Evolutionary conservation across 2,113 vertebrate genomes (phyloP), one percentile per base, ranked within the genome.

Genomic region (Ivindomyrus marchei): DNA sequence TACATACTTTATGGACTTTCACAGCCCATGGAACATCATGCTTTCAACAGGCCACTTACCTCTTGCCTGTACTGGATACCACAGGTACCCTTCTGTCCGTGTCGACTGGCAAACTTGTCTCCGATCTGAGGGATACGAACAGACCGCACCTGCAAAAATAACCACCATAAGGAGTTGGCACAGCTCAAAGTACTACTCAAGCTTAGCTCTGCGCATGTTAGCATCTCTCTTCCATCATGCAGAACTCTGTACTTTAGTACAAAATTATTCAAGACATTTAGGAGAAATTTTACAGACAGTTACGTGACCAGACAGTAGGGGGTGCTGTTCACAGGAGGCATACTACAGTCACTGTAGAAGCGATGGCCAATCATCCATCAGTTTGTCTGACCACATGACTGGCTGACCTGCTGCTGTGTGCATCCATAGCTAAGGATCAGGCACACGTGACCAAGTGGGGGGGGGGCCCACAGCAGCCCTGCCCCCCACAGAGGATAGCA

Each of bases 11-110:
- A 21, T 58, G 21, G 21, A 83, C 46, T 46, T 49, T 87, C 45
- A 89, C 39, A 80, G 27, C 58, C 56, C 56, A 87, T 77, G 21
- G 19, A 42, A 88, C 39, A 24, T 13, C 15, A 11, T 31, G 11
- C 70, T n/a, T 45, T 31, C 4, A 27, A 50, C 1, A 19, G 56
- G 19, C 19, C 19, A 24, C 50, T 90, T 94, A 99, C 98, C 98
- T 99, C 98, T 92, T 99, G 98, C 93, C 98, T 96, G 92, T 99
- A 99, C 93, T 99, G 98, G 94, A 99, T 99, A 83, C 98, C 98
- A 90, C 98, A 99, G 89, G 98, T 99, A 93, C 98, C 98, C 91
- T 99, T 99, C 93, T 99, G 98, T 90, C 98, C 98, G 1, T 99
- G 98, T 88, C 98, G 97, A 93, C 98, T 99, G 91, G 98, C 98